Base-by-base conservation (phyloP, 1,140 invertebrate species). In the Achroia grisella region DNA sequence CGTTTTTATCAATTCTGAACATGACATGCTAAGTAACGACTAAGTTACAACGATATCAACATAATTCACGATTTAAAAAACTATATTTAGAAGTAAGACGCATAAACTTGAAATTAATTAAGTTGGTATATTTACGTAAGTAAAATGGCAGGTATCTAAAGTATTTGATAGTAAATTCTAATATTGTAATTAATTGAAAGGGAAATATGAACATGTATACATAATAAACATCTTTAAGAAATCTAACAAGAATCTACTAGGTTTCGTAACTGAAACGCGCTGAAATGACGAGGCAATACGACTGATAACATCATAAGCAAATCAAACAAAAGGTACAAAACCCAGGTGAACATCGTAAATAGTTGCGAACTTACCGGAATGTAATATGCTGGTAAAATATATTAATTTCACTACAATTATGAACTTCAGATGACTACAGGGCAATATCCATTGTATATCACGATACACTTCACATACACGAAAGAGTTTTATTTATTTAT, bases 371-470 rank as follows among this genome's bases (percentile, higher is more conserved):
- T 59, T 49, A 54, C 56, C 52, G 14, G 32, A 45, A 52, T 23
- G 2, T 23, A 34, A 44, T 51, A 36, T 37, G 39, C 36, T 46
- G 40, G 45, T 28, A 44, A 35, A 35, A n/a, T 37, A 5, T 36
- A 29, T 45, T 39, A 48, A 45, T 27, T 48, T 39, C 48, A 50
- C 48, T 55, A 36, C 29, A n/a, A n/a, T 13, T 51, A 48, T 41
- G 45, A 28, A 44, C 41, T 13, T 35, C 14, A 13, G 39, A 41
- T 10, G 33, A 35, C 52, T 52, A 60, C 15, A 37, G 55, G 35
- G 44, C 50, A 59, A 52, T 60, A 51, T 52, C 45, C 57, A 60
- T 60, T 52, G 52, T 60, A 52, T 47, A 44, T 48, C 49, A 56
- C 52, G 52, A 40, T 30, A 42, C 51, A 53, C 50, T 48, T 28